Conservation (phyloP, 2,113 vertebrate genomes). For the Corythornis madagascariensis region DNA sequence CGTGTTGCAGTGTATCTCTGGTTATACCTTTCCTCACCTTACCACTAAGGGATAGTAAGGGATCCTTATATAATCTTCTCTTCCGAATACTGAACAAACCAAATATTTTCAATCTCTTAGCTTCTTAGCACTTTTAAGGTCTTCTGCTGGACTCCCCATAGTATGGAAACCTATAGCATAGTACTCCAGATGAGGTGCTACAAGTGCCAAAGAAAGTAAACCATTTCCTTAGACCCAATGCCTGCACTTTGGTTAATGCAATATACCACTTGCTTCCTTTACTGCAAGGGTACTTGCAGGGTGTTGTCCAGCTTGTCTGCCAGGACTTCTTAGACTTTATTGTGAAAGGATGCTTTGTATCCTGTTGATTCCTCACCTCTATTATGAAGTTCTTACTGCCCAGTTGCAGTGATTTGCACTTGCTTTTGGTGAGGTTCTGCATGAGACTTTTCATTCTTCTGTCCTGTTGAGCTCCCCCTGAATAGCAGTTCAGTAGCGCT, state of each 20-base stretch:
- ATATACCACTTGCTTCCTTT: neutral
- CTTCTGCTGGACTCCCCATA: neutral
- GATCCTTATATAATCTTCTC: neutral
- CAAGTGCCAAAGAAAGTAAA: neutral
- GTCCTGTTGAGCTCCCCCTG: neutral
- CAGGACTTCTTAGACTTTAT: neutral
- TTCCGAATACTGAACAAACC: neutral
- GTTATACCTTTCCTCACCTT: neutral
- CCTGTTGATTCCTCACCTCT: neutral
- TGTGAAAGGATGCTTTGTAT: neutral
- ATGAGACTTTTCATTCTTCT: neutral
- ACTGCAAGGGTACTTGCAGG: neutral
- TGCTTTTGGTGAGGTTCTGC: neutral
- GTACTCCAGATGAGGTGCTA: neutral
- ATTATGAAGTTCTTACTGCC: neutral
- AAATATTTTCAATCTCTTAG: neutral
- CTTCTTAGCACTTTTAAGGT: neutral
- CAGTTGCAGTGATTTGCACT: neutral
- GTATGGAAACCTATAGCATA: neutral
- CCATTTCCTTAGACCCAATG: neutral
- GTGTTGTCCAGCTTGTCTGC: neutral
- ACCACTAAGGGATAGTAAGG: neutral
- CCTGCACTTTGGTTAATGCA: neutral
- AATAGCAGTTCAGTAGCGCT: neutral
- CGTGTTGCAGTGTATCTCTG: neutral